phyloP scores from a whole-genome alignment of 2,113 vertebrate species.

The Oriolus oriolus region DNA sequence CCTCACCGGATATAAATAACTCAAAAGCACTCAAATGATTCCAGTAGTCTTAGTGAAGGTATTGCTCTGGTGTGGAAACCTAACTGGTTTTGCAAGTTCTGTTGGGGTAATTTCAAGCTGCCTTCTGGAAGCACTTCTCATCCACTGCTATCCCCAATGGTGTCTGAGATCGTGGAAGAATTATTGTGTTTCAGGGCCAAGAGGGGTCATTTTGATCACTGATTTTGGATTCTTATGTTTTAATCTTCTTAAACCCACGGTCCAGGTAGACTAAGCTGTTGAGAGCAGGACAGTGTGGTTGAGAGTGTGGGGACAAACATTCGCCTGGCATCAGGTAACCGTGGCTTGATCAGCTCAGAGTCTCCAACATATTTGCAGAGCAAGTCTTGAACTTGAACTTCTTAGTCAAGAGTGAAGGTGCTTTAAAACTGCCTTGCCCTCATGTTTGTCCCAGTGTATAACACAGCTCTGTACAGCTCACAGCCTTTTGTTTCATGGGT shows the following conservation, averaged over 20 bases:
- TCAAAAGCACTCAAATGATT: neutral
- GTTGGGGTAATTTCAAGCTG: neutral
- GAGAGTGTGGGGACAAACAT: neutral
- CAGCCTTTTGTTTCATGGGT: neutral
- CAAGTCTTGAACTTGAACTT: neutral
- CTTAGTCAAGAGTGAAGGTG: neutral
- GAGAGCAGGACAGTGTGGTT: neutral
- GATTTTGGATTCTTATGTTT: neutral
- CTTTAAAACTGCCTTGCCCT: neutral
- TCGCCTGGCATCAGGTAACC: neutral
- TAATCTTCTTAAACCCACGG: neutral
- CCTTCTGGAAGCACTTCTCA: neutral
- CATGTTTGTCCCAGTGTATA: neutral
- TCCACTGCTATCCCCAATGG: neutral
- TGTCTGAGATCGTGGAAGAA: neutral
- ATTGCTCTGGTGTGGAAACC: neutral
- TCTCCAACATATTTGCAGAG: neutral
- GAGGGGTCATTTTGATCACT: neutral
- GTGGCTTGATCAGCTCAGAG: neutral
- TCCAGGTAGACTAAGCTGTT: neutral
- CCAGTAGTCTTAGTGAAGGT: neutral
- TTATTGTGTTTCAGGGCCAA: neutral
- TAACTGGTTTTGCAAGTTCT: neutral
- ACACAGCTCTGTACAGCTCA: neutral
- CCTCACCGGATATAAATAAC: constrained; percentile 19